Base-by-base conservation (phyloP, 2,797 vertebrate species). In the Tapera naevia region DNA sequence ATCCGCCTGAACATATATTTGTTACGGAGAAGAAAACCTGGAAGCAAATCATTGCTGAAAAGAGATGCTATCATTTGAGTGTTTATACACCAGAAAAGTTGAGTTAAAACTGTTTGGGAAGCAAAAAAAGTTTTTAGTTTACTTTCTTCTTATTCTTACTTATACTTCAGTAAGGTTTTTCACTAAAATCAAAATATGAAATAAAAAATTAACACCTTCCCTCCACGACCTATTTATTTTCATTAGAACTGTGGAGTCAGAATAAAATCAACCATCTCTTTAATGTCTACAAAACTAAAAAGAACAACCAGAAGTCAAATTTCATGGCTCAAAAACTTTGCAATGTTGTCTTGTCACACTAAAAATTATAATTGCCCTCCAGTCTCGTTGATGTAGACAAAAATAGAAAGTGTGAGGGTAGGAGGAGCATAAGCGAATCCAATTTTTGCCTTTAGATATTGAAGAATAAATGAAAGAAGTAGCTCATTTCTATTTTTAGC, bases 401-500 rank as follows among this genome's bases (percentile, higher is more conserved):
- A 96, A 93, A 80, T 78, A 83, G 80, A 58, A 94, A 86, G 41
- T 50, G 10, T 69, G 30, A 89, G 33, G 19, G n/a, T 79, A 51
- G 45, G 35, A 88, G 37, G 22, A 89, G 43, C 65, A 28, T 83
- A 74, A 93, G 7, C 10, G 16, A 80, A 87, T 75, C 33, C 85
- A 94, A 72, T 1, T 71, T 94, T 83, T 91, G 24, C 75, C 69
- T 65, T 37, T 32, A 79, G 57, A 35, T 83, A 87, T 91, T 80
- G 69, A 80, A 93, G 94, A 74, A 35, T 74, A 73, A 80, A 32
- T 2, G 9, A 69, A 37, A 76, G 48, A 85, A 76, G 27, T 25
- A 87, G 27, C n/a, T 87, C 12, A 22, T 83, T 87, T 83, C 84
- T 96, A 87, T 91, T 78, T 80, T 78, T 89, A 96, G 35, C 22